A percentile compares a stretch with the other conserved stretches of the same genome.
These are phyloP conservation scores for Poecile atricapillus DNA, from an alignment of 2,113 vertebrate species.

Conservation along the genomic window DNA sequence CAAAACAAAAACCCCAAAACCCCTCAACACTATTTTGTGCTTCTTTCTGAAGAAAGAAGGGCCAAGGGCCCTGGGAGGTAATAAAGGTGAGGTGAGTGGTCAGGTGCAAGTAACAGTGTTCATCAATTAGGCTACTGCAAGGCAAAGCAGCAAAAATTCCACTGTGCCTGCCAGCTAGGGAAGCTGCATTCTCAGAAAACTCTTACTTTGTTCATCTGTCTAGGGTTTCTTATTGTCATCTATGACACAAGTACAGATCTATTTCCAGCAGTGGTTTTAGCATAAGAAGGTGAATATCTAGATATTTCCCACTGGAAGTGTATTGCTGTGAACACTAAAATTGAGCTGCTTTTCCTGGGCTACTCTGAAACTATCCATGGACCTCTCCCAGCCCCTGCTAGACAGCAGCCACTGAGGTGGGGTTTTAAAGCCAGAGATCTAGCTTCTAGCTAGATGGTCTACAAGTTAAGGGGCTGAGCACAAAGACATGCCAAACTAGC, in stretches of 20 bases:
- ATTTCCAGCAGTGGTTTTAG: neutral
- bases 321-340: neutral
- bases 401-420: accelerated
- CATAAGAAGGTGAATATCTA: neutral
- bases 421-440: neutral
- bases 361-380: neutral
- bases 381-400: neutral
- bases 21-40: neutral
- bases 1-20: neutral
- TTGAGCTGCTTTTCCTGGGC: neutral
- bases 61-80: neutral
- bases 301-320: neutral
- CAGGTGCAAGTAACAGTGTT: neutral
- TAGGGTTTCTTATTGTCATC: neutral
- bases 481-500: neutral
- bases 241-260: neutral
- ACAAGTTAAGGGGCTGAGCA: neutral
- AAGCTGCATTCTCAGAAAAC: neutral
- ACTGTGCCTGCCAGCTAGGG: neutral
- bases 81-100: neutral
- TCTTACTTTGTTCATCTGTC: neutral
- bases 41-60: neutral
- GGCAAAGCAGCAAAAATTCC: neutral
- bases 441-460: neutral
- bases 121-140: neutral